Evolutionary conservation across 2,113 vertebrate species (phyloP), one percentile per base, ranked within the genome.

Genomic region (Pterophyllum scalare): DNA sequence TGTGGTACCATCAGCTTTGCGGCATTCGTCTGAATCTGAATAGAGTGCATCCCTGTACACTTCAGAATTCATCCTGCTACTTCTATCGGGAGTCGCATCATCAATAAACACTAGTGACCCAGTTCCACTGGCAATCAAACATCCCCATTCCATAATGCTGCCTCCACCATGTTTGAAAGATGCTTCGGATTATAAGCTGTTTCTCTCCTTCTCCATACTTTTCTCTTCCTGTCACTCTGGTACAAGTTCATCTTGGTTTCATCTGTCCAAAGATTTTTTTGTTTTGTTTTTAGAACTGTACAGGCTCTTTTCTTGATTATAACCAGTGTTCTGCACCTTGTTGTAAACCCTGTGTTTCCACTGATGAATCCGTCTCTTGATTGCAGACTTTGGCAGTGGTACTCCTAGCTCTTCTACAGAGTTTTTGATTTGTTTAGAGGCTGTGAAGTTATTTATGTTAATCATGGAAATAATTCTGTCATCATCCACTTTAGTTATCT

Each of bases 261-360:
- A 0, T 54, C 49, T 20, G 52, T 43, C 62, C 15, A 14, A 65
- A 12, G 31, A 33, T 0, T 6, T 28, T 2, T 6, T 62, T n/a
- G n/a, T n/a, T n/a, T n/a, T n/a, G n/a, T n/a, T 2, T 0, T 0
- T 33, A 46, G 62, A 43, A 14, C 12, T 43, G 12, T 43, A 14
- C 12, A 43, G 40, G 8, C 62, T 65, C 38, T 46, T 65, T 46
- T 65, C 38, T 65, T 46, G 13, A 0, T 13, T 3, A 1, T 65
- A 65, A 43, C 14, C 43, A 43, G 62, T 43, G 38, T n/a, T 24
- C 46, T 26, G n/a, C 62, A 67, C 14, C 3, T 56, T n/a, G 35
- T 65, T 64, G 61, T 24, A 33, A 33, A 7, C 7, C 7, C 7
- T 3, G 5, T 40, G 11, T 40, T 40, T 40, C 38, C n/a, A 65